These are phyloP conservation scores for Crotalus horridus DNA, from an alignment of 2,113 vertebrate species.

Conservation along the genomic window DNA sequence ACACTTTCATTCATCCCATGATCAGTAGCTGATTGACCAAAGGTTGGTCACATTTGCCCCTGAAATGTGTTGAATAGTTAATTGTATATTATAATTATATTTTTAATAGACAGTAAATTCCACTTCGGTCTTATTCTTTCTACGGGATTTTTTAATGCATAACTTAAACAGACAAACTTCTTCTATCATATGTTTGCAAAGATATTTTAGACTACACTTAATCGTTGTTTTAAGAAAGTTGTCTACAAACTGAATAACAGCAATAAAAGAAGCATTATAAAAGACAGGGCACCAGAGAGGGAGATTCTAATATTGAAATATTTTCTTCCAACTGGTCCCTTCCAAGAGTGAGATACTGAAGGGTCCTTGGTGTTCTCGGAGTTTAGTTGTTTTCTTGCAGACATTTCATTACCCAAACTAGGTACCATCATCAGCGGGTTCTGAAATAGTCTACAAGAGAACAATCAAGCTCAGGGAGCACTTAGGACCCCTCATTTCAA, in stretches of 20 bases:
- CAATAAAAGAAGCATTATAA: slow-evolving; percentile 4
- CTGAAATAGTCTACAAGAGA: background rate
- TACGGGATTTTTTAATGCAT: slow-evolving; percentile 49
- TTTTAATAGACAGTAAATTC: slow-evolving; percentile 77
- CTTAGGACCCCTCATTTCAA: background rate
- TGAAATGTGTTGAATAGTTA: slow-evolving; percentile 84
- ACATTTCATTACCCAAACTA: background rate
- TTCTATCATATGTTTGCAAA: slow-evolving; percentile 27
- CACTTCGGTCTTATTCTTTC: slow-evolving; percentile 62
- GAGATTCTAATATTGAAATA: background rate
- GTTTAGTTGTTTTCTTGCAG: background rate
- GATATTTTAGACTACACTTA: background rate
- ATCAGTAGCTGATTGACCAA: slow-evolving; percentile 81
- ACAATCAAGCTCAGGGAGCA: background rate
- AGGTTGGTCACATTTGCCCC: slow-evolving; percentile 81
- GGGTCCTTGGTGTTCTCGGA: background rate
- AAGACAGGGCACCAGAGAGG: background rate
- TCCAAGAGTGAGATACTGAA: background rate
- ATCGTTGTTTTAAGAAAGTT: background rate
- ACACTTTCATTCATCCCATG: slow-evolving; percentile 75
- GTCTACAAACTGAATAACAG: background rate
- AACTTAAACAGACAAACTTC: slow-evolving; percentile 56
- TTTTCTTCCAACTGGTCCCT: background rate
- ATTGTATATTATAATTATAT: slow-evolving; percentile 78
- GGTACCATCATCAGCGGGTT: background rate